phyloP scores from a whole-genome alignment of 2,113 vertebrate species.

The Clarias macrocephalus region DNA sequence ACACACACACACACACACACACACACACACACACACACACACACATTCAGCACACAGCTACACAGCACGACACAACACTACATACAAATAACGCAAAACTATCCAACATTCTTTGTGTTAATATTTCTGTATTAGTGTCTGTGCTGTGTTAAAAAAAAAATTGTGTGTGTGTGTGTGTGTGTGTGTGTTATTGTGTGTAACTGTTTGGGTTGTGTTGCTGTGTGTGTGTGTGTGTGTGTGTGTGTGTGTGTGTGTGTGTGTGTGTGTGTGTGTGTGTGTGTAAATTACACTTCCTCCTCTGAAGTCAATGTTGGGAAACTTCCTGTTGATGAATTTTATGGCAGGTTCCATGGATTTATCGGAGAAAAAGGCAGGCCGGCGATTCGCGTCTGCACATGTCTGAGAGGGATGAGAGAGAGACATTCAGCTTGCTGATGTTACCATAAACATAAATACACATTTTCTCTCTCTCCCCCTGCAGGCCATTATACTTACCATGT shows the following conservation, averaged over 20 bases:
- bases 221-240: background rate
- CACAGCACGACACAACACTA: too few relatives aligned
- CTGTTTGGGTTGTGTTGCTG: too few relatives aligned
- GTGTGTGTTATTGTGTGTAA: background rate
- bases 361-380: conserved; percentile 73
- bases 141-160: background rate
- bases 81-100: background rate
- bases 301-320: conserved; percentile 87
- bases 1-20: background rate
- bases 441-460: background rate
- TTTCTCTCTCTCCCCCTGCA: background rate
- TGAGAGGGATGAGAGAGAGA: conserved; percentile 50
- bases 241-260: background rate
- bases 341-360: conserved; percentile 86
- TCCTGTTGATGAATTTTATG: conserved; percentile 90
- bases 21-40: background rate
- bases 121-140: background rate
- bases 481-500: too few relatives aligned
- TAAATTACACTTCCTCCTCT: conserved; percentile 81
- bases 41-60: background rate
- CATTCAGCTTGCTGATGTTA: background rate
- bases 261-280: background rate
- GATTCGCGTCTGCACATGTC: conserved; percentile 81
- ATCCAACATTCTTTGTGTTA: background rate
- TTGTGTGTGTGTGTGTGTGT: background rate